Evolutionary conservation across 2,113 vertebrate species (phyloP).

Genomic region (Pimephales promelas): DNA sequence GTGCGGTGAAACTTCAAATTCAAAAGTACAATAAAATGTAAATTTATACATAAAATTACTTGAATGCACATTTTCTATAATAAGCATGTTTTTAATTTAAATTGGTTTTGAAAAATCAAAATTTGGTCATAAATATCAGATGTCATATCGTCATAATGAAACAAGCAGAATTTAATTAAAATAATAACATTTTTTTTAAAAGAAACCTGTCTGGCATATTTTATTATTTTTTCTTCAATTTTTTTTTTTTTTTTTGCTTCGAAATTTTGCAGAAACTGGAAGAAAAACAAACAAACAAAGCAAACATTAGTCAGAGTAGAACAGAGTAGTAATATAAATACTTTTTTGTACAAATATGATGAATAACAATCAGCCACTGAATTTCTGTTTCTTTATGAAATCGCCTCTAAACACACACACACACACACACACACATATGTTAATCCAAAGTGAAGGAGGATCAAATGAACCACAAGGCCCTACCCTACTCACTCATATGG

Average conservation of each 20-base stretch:
- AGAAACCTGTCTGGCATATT: background rate
- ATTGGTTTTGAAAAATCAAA: background rate
- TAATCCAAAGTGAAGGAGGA: background rate
- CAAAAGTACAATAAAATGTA: background rate
- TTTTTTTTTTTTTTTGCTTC: background rate
- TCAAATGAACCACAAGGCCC: background rate
- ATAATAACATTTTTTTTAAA: background rate
- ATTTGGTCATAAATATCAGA: background rate
- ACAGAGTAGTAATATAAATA: no score
- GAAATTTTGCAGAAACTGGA: background rate
- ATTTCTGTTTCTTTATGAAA: background rate
- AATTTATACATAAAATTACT: no score
- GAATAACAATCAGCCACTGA: no score
- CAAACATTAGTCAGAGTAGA: background rate
- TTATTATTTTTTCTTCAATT: background rate
- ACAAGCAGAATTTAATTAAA: background rate
- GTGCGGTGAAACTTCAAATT: no score
- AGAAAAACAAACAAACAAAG: background rate
- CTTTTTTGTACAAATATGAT: no score
- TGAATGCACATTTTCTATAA: no score
- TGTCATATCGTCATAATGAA: background rate
- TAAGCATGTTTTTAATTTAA: background rate
- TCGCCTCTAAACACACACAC: no score
- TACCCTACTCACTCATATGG: background rate
- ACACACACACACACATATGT: no score